Base-by-base conservation (phyloP, 2,888 invertebrate genomes). In the Abscondita cerata region DNA sequence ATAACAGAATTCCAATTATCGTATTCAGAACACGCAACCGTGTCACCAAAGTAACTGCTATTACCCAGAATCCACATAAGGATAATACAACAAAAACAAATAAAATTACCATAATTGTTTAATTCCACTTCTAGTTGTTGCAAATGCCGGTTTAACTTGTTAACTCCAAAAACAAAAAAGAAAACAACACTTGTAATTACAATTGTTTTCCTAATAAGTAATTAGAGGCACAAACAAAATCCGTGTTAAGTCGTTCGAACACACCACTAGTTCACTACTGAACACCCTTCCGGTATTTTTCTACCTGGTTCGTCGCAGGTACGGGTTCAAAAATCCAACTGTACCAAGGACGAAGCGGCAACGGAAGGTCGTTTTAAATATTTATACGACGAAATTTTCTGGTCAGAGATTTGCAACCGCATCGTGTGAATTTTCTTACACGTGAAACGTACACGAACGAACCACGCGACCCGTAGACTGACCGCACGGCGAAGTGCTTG, bases 391-490 rank as follows among this genome's bases (percentile, higher is more conserved):
- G 44, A 19, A 44, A 44, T 19, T 19, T 18, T 18, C 18, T 15
- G 1, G 11, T 18, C 11, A 3, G 18, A 18, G 1, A 44, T 5
- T 4, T n/a, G 16, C n/a, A 5, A 18, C 25, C 2, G n/a, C 8
- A 40, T 8, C 40, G n/a, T 40, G 40, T 36, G 36, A 19, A 19
- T n/a, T 44, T 44, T 44, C 44, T 18, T 25, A 25, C 18, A 44
- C 1, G n/a, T n/a, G n/a, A n/a, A n/a, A 44, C 44, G 19, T 18
- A 44, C 44, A 44, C 18, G 19, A 18, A 44, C 18, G 19, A 44
- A 48, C 51, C 55, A 52, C 47, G 68, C 70, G 66, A 67, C 70
- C 72, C 72, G 72, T 70, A 68, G 71, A 74, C 74, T 74, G 73
- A 71, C 70, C 67, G 68, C 62, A 41, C 41, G 41, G 19, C 41